Percentiles rank a stretch among this genome's conserved stretches.
Evolutionary conservation across 37 sponge, comb jelly and placozoan genomes (phyloP).

Genomic region (Mnemiopsis leidyi): DNA sequence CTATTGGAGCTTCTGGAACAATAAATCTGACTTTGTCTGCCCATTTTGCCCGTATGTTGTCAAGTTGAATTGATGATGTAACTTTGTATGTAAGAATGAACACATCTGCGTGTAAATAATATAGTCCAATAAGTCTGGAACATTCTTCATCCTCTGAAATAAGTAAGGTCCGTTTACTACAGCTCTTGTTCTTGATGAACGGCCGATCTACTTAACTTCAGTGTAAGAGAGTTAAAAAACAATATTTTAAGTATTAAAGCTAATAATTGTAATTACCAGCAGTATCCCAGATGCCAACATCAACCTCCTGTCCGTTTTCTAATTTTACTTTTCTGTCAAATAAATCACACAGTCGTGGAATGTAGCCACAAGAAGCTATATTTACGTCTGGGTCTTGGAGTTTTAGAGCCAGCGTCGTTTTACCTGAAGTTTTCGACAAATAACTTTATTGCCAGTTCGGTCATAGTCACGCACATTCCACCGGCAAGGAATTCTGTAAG

Average conservation of each 20-base stretch:
- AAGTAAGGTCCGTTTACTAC: no score
- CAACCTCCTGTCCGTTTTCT: background rate
- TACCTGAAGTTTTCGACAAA: no score
- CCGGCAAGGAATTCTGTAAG: no score
- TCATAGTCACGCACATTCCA: no score
- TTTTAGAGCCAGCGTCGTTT: background rate
- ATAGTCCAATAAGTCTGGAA: background rate
- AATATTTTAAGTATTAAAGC: no score
- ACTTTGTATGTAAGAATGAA: background rate
- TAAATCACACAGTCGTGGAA: background rate
- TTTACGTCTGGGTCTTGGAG: background rate
- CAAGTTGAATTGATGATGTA: background rate
- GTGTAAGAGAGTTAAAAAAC: no score
- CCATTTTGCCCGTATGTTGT: background rate
- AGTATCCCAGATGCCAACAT: background rate
- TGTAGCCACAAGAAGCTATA: background rate
- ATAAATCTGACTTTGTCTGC: background rate
- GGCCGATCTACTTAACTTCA: no score
- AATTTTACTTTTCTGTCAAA: background rate
- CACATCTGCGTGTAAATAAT: background rate
- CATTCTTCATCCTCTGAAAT: background rate
- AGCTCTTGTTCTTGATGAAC: no score
- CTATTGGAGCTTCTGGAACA: background rate
- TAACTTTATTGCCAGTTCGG: no score
- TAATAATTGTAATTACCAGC: background rate